A percentile compares a stretch with the other conserved stretches of the same genome.
These are phyloP conservation scores for Balaeniceps rex DNA, from an alignment of 2,113 vertebrate species.

Conservation along the genomic window DNA sequence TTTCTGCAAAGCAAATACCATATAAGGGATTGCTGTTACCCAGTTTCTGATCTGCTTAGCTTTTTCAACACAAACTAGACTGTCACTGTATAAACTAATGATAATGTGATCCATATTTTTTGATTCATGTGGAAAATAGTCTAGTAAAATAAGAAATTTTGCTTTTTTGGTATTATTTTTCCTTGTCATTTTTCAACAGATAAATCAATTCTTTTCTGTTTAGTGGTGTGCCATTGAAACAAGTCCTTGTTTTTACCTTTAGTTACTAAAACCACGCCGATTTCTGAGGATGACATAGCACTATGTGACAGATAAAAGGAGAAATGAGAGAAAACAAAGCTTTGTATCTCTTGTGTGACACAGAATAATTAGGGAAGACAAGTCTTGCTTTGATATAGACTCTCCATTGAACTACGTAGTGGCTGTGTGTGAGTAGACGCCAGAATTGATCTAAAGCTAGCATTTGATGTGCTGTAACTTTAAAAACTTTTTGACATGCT, in stretches of 20 bases:
- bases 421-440: background rate
- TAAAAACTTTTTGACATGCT: too few species aligned
- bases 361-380: background rate
- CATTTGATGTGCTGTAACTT: background rate
- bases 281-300: background rate
- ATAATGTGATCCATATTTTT: background rate
- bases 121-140: background rate
- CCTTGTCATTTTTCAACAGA: background rate
- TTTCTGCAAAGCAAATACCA: background rate
- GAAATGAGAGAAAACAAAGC: background rate
- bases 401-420: background rate
- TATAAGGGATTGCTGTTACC: background rate
- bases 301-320: background rate
- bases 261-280: background rate
- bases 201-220: background rate
- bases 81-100: background rate
- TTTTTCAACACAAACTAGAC: background rate
- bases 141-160: background rate
- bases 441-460: background rate
- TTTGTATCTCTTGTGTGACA: background rate
- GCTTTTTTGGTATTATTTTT: background rate
- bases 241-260: background rate
- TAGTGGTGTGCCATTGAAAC: background rate
- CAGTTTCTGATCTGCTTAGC: background rate
- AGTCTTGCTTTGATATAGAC: background rate